Base-by-base conservation (phyloP, 2,113 vertebrate genomes). In the Uria aalge region DNA sequence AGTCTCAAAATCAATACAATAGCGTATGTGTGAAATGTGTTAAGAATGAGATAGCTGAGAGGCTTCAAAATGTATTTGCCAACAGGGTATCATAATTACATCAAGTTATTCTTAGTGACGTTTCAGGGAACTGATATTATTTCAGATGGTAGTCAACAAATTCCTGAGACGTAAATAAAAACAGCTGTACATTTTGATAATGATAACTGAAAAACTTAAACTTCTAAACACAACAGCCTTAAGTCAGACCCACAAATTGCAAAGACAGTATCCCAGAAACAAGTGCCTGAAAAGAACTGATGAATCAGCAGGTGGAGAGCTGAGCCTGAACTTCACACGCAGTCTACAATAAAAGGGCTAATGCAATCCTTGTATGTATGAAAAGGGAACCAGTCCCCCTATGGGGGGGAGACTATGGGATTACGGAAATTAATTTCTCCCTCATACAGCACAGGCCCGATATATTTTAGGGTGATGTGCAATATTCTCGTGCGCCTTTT, bases 251-350 rank as follows among this genome's bases (percentile, higher is more conserved):
- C 23, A 40, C 26, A 92, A 50, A 53, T 34, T 74, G 60, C 38
- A 79, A 62, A 59, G n/a, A 15, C 26, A 30, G 8, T 13, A 32
- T 45, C 52, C 43, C 73, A 88, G 85, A 89, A 77, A 91, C 9
- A 84, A 87, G 36, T 3, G 9, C 32, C 52, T 78, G 64, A 74
- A 80, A 89, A 93, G 23, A 71, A 21, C 13, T 50, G 53, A 69
- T 41, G 48, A 48, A 55, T 86, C 57, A 84, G 79, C 47, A 78
- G 23, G 27, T 93, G 40, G 43, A 90, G 50, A 84, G 43, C 38
- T 71, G 72, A 80, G 50, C 63, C 53, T 53, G 48, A 85, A 27
- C n/a, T 83, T 56, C 0, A 0, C 45, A 16, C 23, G 24, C 0
- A 1, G 21, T n/a, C 43, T 66, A 30, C n/a, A 87, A 59, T 10